Conservation (phyloP, 2,888 invertebrate species). For the Allolobophora icterica region DNA sequence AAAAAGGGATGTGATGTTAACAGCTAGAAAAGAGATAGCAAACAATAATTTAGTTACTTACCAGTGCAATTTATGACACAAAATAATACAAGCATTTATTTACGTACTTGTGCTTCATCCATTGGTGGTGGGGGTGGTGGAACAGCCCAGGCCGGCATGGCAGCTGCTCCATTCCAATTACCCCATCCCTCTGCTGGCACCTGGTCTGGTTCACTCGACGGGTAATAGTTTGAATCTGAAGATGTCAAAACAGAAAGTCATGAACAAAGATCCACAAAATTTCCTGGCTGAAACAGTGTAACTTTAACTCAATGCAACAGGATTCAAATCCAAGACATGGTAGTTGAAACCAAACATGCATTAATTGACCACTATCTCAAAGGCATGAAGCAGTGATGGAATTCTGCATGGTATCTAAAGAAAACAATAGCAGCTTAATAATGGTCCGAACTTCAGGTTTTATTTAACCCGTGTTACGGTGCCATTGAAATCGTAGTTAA, state of each 20-base stretch:
- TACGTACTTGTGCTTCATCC: neutral
- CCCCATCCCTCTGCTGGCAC: neutral
- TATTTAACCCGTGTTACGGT: no score
- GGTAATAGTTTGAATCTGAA: constrained; percentile 23
- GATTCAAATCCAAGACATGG: neutral
- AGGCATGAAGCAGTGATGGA: neutral
- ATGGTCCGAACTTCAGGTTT: neutral
- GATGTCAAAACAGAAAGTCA: neutral
- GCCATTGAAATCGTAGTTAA: no score
- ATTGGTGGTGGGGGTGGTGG: constrained; percentile 37
- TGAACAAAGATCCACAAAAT: neutral
- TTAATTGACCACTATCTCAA: neutral
- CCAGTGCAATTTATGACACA: neutral
- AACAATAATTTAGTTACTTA: no score
- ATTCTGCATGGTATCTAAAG: neutral
- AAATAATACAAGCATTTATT: neutral
- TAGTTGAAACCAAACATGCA: neutral
- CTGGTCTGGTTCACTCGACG: neutral
- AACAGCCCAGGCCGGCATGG: constrained; percentile 36
- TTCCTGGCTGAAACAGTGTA: neutral
- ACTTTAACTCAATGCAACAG: neutral
- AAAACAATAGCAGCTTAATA: neutral
- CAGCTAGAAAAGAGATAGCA: no score
- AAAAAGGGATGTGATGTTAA: neutral
- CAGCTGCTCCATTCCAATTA: constrained; percentile 25